Percentiles rank a stretch among this genome's conserved stretches.
These are phyloP conservation scores for Melanocharis versteri DNA, from an alignment of 2,113 vertebrate species.

Conservation along the genomic window DNA sequence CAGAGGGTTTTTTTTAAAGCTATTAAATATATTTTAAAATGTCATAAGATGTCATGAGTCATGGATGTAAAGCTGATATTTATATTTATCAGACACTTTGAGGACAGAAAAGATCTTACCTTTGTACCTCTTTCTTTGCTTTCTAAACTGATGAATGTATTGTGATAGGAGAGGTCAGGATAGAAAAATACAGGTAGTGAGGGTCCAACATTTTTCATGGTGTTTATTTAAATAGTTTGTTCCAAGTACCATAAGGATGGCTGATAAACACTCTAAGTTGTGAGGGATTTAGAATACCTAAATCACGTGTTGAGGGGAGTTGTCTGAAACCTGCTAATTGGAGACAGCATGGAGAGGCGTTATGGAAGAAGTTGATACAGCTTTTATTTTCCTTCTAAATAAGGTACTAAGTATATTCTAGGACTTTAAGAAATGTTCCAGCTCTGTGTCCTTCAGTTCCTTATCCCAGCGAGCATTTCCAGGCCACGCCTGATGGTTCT, in stretches of 20 bases:
- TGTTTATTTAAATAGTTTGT: slow-evolving; percentile 55
- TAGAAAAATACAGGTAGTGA: slow-evolving; percentile 23
- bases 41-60: slow-evolving; percentile 20
- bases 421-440: not conserved
- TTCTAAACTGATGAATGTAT: slow-evolving; percentile 40
- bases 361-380: not conserved
- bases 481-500: fast-evolving
- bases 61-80: slow-evolving; percentile 47
- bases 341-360: not conserved
- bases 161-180: slow-evolving; percentile 31
- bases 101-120: slow-evolving; percentile 42
- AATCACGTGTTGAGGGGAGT: not conserved
- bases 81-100: slow-evolving; percentile 65
- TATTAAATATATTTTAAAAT: slow-evolving; percentile 67
- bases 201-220: not conserved
- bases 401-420: not conserved
- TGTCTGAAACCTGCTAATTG: not conserved
- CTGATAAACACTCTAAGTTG: not conserved
- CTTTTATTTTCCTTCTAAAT: not conserved
- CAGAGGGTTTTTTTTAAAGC: not conserved
- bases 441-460: not conserved
- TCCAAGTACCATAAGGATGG: not conserved
- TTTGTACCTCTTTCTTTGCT: slow-evolving; percentile 31
- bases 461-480: not conserved
- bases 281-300: not conserved